phyloP scores from a whole-genome alignment of 2,797 vertebrate genomes.

The Heterohyrax brucei region DNA sequence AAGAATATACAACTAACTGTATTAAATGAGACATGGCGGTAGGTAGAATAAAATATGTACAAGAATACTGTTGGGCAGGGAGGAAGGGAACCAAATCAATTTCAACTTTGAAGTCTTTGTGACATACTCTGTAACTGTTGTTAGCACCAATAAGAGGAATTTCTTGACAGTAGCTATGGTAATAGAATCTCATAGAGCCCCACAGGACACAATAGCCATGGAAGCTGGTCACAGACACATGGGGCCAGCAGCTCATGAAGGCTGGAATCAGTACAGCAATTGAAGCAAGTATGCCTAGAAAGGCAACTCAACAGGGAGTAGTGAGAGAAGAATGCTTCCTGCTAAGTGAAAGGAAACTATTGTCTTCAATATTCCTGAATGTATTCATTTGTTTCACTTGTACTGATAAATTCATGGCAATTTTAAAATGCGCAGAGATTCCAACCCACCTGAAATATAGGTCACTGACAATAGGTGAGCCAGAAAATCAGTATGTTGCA shows the following conservation, averaged over 20 bases:
- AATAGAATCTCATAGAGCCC: not conserved
- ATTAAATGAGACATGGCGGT: not conserved
- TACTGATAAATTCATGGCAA: not conserved
- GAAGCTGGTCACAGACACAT: not conserved
- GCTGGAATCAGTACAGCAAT: constrained; percentile 11
- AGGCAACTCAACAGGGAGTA: not conserved
- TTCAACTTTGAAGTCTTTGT: not conserved
- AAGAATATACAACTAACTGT: constrained; percentile 7
- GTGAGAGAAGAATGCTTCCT: constrained; percentile 26
- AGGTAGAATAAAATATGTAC: not conserved
- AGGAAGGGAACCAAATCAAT: not conserved
- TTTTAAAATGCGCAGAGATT: constrained; percentile 40
- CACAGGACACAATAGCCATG: not conserved
- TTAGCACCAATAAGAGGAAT: not conserved
- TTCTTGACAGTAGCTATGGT: not conserved
- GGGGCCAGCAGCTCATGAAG: not conserved
- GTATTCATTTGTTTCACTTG: constrained; percentile 31
- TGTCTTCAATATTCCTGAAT: not conserved
- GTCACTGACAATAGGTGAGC: constrained; percentile 18
- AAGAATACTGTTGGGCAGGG: not conserved
- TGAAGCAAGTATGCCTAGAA: constrained; percentile 18
- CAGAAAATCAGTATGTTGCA: constrained; percentile 31
- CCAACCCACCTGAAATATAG: constrained; percentile 7
- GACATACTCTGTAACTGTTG: not conserved
- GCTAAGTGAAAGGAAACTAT: not conserved